These are phyloP conservation scores for Lottia gigantea DNA, from an alignment of 2,888 invertebrate species.

Conservation along the genomic window DNA sequence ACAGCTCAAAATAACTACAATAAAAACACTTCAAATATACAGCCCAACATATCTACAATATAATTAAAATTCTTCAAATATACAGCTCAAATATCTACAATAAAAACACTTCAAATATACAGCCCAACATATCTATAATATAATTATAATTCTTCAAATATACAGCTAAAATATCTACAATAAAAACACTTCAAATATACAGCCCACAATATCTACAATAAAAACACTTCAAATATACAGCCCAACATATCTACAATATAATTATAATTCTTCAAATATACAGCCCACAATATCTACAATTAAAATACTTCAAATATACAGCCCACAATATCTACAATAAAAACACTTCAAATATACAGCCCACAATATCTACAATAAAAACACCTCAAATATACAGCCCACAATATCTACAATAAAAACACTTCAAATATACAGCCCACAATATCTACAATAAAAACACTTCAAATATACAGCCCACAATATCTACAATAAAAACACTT, in stretches of 20 bases:
- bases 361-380: no score
- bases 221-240: slow-evolving; percentile 37
- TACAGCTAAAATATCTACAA: not conserved
- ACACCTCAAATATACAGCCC: no score
- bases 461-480: not conserved
- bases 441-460: slow-evolving; percentile 2
- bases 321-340: not conserved
- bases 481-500: slow-evolving; percentile 2
- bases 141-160: no score
- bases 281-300: no score
- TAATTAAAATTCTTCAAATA: not conserved
- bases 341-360: not conserved
- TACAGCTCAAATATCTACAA: slow-evolving; percentile 5
- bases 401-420: not conserved
- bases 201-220: slow-evolving; percentile 3
- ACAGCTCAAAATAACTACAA: no score
- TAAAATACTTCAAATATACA: not conserved
- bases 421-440: not conserved
- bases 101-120: not conserved
- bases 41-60: slow-evolving; percentile 63
- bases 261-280: slow-evolving; percentile 3
- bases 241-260: slow-evolving; percentile 47
- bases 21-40: no score
- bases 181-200: not conserved
- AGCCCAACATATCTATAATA: not conserved